Evolutionary conservation across 2,113 vertebrate species (phyloP).

Genomic region (Lamprotornis superbus): DNA sequence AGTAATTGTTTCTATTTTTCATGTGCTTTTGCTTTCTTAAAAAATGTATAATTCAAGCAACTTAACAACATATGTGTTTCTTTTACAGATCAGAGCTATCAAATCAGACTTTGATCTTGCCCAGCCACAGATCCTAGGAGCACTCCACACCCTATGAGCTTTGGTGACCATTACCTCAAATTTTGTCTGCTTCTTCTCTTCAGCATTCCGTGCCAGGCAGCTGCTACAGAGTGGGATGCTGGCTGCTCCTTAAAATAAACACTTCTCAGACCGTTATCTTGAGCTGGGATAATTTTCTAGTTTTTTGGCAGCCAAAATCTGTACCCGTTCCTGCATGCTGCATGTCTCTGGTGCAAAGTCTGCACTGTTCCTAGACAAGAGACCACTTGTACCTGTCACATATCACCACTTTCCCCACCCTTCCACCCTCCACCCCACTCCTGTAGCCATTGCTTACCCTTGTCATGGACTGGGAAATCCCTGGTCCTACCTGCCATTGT

Average conservation of each 20-base stretch:
- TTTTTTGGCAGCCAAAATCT: neutral
- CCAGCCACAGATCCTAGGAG: neutral
- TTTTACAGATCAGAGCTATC: neutral
- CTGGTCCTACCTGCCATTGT: neutral
- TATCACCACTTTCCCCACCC: neutral
- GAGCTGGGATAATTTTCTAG: neutral
- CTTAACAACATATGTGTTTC: fast-evolving
- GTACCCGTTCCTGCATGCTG: neutral
- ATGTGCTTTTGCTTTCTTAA: neutral
- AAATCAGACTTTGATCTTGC: neutral
- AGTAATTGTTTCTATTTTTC: neutral
- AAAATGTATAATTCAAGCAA: neutral
- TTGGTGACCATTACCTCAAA: neutral
- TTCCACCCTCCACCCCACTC: too few relatives aligned
- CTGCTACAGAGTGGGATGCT: neutral
- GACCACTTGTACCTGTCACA: neutral
- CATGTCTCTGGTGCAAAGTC: neutral
- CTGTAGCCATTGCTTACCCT: neutral
- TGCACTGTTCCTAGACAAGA: neutral
- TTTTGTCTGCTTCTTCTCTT: neutral
- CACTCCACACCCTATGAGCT: fast-evolving
- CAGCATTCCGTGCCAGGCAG: neutral
- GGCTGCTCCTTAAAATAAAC: neutral
- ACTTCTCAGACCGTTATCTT: neutral
- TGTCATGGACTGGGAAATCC: neutral